Evolutionary conservation across 2,888 invertebrate species (phyloP).

Genomic region (Trachelus iudaicus): DNA sequence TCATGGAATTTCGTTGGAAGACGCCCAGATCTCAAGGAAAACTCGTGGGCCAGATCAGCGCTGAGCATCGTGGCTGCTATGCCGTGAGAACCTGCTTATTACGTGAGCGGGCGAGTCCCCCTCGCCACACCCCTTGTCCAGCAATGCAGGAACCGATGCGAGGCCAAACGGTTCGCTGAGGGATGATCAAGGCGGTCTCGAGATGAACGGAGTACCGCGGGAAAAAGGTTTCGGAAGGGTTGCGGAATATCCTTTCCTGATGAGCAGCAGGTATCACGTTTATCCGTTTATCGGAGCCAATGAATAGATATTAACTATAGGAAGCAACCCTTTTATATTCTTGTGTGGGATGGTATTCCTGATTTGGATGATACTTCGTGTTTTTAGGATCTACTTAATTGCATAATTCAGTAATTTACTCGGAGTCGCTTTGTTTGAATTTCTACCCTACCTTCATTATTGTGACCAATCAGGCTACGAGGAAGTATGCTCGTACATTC

Average conservation of each 20-base stretch:
- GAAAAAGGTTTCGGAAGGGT: not conserved
- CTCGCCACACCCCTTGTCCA: too few relatives aligned
- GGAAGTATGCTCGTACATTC: too few relatives aligned
- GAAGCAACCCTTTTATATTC: too few relatives aligned
- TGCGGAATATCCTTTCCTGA: not conserved
- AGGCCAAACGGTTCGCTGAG: not conserved
- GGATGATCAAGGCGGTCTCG: not conserved
- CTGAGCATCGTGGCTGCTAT: not conserved
- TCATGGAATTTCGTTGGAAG: too few relatives aligned
- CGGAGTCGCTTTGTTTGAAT: too few relatives aligned
- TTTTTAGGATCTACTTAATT: too few relatives aligned
- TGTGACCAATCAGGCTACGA: too few relatives aligned
- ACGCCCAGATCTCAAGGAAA: not conserved
- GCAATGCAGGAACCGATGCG: not conserved
- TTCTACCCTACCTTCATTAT: too few relatives aligned
- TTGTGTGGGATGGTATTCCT: too few relatives aligned
- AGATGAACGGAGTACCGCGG: not conserved
- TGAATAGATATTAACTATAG: too few relatives aligned
- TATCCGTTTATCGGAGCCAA: not conserved
- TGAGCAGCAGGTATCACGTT: conserved; percentile 1
- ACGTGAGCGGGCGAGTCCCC: not conserved
- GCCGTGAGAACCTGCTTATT: conserved; percentile 6
- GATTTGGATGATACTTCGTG: too few relatives aligned
- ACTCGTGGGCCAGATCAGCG: not conserved
- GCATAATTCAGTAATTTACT: too few relatives aligned